These are phyloP conservation scores for Apostichopus japonicus DNA, from an alignment of 35 echinoderm and acorn worm species.

Conservation along the genomic window DNA sequence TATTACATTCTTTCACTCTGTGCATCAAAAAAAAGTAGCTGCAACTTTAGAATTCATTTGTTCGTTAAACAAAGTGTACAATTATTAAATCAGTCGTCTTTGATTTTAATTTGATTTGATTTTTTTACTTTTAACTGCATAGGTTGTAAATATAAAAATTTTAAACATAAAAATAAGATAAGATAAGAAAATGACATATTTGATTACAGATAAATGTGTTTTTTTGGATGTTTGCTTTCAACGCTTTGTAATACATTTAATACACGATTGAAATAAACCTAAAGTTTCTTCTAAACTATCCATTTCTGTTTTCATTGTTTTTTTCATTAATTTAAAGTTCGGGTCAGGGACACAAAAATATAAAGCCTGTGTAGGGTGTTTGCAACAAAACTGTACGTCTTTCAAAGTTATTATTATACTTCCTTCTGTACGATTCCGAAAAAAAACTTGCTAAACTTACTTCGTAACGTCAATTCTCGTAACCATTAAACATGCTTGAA, in stretches of 20 bases:
- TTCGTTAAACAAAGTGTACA: neutral
- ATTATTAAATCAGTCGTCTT: neutral
- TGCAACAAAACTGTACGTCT: too few relatives aligned
- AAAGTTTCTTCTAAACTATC: neutral
- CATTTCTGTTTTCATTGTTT: too few relatives aligned
- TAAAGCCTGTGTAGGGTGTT: too few relatives aligned
- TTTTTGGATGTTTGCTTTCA: neutral
- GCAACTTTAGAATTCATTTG: neutral
- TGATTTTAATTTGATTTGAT: neutral
- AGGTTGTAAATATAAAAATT: neutral
- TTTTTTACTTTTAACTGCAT: neutral
- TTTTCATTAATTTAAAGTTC: too few relatives aligned
- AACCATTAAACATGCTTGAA: too few relatives aligned
- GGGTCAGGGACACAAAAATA: too few relatives aligned
- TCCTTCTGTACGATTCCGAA: too few relatives aligned
- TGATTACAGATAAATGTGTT: neutral
- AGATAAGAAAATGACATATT: neutral
- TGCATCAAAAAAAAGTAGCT: neutral
- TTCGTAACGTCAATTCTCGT: too few relatives aligned
- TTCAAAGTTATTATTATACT: too few relatives aligned
- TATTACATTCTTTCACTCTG: too few relatives aligned
- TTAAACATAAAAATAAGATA: neutral
- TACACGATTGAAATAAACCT: neutral
- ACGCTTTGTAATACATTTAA: constrained; percentile 24
- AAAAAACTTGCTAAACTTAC: too few relatives aligned